Evolutionary conservation across 2,888 invertebrate species (phyloP), one percentile per base, ranked within the genome.

Genomic region (Troides oblongomaculatus): DNA sequence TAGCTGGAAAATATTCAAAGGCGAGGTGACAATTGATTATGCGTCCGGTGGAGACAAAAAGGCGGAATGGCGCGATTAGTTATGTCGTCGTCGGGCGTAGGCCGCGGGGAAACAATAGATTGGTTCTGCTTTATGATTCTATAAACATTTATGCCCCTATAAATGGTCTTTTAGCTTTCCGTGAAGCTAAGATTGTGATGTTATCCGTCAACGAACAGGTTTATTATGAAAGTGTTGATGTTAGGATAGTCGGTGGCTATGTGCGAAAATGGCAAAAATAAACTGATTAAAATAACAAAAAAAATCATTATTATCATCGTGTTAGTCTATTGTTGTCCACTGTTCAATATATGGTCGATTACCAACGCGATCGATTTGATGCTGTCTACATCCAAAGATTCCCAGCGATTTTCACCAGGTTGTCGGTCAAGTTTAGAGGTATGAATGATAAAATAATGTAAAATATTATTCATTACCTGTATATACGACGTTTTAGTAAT

Each of bases 131-230:
- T 92, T 92, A 92, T 90, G 91, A 90, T 88, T 91, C 89, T 85
- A 92, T 90, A 92, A 92, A 90, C 89, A 88, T 92, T 92, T 89
- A 92, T 91, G 87, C 85, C 80, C 85, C 85, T 85, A 88, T 90
- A 90, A 91, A 90, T 86, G 89, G 84, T 82, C 83, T 89, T 89
- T 90, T 89, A 87, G 87, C 87, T 89, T 89, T 90, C 84, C 86
- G 86, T 82, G 74, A 76, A 83, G 81, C 82, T 76, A 77, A 87
- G 85, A 87, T 89, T 87, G 85, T 85, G 90, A 90, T 90, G 84
- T 85, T 90, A 90, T 90, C 90, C 80, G 77, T 72, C 72, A 75
- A 70, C 73, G 72, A 88, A 89, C 87, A 86, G 86, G 86, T 90
- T 90, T 90, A 89, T 89, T 86, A 84, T 81, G 76, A 81, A 84